A percentile compares a stretch with the other conserved stretches of the same genome.
Evolutionary conservation across 2,888 invertebrate species (phyloP).

Genomic region (Lithodes maja): DNA sequence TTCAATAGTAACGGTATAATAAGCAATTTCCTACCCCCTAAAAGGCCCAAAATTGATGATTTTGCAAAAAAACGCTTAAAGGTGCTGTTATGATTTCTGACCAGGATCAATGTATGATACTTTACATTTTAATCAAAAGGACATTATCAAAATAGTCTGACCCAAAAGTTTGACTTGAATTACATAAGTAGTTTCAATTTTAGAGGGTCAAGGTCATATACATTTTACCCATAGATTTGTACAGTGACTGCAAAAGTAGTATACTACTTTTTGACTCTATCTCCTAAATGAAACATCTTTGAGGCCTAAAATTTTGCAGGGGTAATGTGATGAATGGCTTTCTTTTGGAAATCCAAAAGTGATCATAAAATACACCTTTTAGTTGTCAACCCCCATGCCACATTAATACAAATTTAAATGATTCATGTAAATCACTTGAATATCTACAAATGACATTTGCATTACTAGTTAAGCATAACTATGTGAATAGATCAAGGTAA

Average conservation of each 20-base stretch:
- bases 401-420: constrained; percentile 14
- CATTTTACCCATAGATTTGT: constrained; percentile 15
- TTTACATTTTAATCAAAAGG: too few relatives aligned
- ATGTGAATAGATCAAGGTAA: constrained; percentile 15
- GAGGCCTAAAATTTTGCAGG: constrained; percentile 19
- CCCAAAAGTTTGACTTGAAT: too few relatives aligned
- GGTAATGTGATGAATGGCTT: constrained; percentile 25
- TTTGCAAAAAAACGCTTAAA: not conserved
- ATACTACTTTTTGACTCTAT: constrained; percentile 22
- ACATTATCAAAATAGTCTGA: too few relatives aligned
- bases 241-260: constrained; percentile 25
- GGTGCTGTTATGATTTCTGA: too few relatives aligned
- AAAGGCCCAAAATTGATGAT: not conserved
- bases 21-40: too few relatives aligned
- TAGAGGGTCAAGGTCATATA: constrained; percentile 11
- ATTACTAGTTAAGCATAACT: constrained; percentile 25
- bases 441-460: constrained; percentile 22
- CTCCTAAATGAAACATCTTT: constrained; percentile 17
- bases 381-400: constrained; percentile 15
- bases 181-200: too few relatives aligned
- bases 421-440: constrained; percentile 19
- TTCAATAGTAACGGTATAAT: too few relatives aligned
- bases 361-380: constrained; percentile 22
- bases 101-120: too few relatives aligned
- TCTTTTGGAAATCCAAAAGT: constrained; percentile 17